Conservation (phyloP, 2,113 vertebrate genomes). For the Syngnathus typhle region DNA sequence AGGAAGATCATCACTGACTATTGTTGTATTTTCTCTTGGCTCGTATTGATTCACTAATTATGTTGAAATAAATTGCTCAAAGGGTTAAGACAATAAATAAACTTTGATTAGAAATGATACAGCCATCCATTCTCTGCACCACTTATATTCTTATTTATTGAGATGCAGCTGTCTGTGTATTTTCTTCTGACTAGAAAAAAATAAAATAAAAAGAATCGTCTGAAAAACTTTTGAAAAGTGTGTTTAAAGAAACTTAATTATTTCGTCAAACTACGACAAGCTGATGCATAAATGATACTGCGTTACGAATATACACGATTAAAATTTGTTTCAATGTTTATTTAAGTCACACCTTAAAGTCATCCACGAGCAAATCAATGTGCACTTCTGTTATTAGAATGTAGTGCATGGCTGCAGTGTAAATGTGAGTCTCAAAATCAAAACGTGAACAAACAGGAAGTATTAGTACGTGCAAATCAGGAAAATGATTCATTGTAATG, state of each 20-base stretch:
- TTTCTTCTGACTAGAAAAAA: no score
- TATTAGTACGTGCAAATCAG: conserved; percentile 66
- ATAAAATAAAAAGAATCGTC: no score
- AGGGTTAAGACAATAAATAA: no score
- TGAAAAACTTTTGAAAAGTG: not conserved
- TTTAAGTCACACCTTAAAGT: not conserved
- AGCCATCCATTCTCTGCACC: no score
- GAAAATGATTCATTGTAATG: conserved; percentile 30
- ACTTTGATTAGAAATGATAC: no score
- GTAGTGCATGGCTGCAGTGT: conserved; percentile 32
- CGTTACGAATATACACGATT: not conserved
- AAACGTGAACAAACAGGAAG: conserved; percentile 58
- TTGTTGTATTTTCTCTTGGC: no score
- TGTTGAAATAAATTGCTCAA: no score
- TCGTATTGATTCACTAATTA: no score
- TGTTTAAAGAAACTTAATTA: not conserved
- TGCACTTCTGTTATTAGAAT: conserved; percentile 14
- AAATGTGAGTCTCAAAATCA: conserved; percentile 38
- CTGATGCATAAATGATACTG: not conserved
- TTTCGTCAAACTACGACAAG: not conserved
- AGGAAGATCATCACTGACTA: no score
- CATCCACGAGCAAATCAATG: conserved; percentile 4
- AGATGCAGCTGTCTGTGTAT: no score
- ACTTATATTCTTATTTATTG: no score
- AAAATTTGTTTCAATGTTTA: not conserved